phyloP scores from a whole-genome alignment of 2,888 invertebrate species.

The Eupithecia abbreviata region DNA sequence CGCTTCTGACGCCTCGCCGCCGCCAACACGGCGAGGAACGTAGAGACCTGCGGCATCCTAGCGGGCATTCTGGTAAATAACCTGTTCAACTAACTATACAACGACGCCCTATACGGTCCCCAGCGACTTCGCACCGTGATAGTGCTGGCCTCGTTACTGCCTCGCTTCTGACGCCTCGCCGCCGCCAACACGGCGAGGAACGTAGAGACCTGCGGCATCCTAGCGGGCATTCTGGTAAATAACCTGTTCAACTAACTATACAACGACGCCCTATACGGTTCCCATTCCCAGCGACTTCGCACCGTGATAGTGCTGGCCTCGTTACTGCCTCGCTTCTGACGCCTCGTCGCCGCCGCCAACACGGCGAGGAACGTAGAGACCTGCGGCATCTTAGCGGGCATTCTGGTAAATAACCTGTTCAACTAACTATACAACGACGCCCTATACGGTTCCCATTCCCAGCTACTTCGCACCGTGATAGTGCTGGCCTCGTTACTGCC shows the following conservation, averaged over 20 bases:
- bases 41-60: constrained; percentile 97
- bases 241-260: constrained; percentile 16
- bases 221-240: too few species aligned
- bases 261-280: constrained; percentile 52
- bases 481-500: too few species aligned
- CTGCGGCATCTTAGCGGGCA: constrained; percentile 96
- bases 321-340: constrained; percentile 90
- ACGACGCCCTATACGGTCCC: too few species aligned
- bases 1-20: constrained; percentile 88
- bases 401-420: constrained; percentile 83
- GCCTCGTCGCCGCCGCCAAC: constrained; percentile 88
- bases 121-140: too few species aligned
- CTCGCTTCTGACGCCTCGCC: too few species aligned
- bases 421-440: constrained; percentile 38
- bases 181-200: too few species aligned
- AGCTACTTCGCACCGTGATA: constrained; percentile 40
- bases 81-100: not conserved
- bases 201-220: too few species aligned
- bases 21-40: constrained; percentile 90
- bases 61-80: constrained; percentile 91
- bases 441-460: constrained; percentile 54
- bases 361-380: constrained; percentile 94
- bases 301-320: constrained; percentile 86
- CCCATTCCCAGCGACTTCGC: constrained; percentile 56
- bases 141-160: too few species aligned